Conservation (phyloP, 2,113 vertebrate genomes). For the Lepus americanus region DNA sequence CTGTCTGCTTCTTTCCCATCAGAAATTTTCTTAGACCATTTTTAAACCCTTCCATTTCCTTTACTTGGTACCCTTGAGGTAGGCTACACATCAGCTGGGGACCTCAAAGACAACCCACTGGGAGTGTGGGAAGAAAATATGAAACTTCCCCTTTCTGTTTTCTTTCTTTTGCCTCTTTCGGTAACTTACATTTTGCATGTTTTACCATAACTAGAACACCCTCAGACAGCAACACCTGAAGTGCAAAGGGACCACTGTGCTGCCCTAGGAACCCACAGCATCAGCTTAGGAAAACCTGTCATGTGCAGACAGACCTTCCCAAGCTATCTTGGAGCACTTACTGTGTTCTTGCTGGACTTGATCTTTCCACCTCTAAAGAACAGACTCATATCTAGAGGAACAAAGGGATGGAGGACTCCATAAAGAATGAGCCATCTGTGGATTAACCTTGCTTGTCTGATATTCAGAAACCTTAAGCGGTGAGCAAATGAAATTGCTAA, state of each 20-base stretch:
- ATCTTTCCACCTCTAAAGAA: not conserved
- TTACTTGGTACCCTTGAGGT: not conserved
- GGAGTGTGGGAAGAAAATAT: not conserved
- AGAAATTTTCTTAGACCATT: not conserved
- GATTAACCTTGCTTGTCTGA: not conserved
- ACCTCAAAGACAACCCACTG: not conserved
- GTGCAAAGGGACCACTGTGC: not conserved
- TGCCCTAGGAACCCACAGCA: not conserved
- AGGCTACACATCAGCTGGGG: not conserved
- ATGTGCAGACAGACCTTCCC: rapidly evolving
- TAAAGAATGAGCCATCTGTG: not conserved
- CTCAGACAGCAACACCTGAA: not conserved
- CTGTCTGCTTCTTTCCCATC: not conserved
- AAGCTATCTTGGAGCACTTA: not conserved
- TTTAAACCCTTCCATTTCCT: not conserved
- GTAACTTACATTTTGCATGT: not conserved
- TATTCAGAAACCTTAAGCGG: not conserved
- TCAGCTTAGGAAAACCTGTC: rapidly evolving
- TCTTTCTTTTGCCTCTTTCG: not conserved
- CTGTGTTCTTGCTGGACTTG: rapidly evolving
- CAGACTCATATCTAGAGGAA: not conserved
- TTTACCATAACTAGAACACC: constrained; percentile 8
- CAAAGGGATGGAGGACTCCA: not conserved
- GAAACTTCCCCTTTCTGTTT: not conserved
- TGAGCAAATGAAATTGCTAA: not conserved